phyloP scores from a whole-genome alignment of 2,797 vertebrate genomes.

The Anabacerthia variegaticeps region DNA sequence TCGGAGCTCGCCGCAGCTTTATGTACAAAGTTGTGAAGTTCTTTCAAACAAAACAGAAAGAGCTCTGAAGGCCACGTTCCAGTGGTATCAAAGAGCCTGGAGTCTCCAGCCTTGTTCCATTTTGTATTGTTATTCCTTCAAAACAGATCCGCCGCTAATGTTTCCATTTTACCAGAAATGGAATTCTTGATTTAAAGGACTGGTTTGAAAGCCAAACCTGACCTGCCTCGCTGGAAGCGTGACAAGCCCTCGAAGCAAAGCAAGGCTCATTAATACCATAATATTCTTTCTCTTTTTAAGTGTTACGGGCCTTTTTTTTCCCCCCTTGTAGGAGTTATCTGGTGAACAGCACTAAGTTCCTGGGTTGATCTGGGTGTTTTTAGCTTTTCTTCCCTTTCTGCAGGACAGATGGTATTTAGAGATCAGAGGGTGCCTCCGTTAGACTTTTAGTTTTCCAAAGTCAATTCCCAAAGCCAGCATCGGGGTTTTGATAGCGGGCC shows the following conservation, averaged over 20 bases:
- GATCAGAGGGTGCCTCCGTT: neutral
- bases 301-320: neutral
- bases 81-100: neutral
- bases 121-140: slow-evolving; percentile 13
- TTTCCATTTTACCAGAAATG: neutral
- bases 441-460: neutral
- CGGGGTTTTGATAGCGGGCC: neutral
- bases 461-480: neutral
- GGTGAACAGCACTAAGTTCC: neutral
- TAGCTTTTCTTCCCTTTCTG: neutral
- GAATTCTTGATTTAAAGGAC: slow-evolving; percentile 13
- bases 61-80: neutral
- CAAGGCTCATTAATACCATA: neutral
- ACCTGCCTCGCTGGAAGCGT: neutral
- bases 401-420: slow-evolving; percentile 38
- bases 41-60: neutral
- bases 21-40: neutral
- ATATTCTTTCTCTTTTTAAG: neutral
- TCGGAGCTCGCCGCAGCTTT: neutral
- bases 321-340: neutral
- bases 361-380: neutral
- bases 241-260: neutral
- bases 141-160: slow-evolving; percentile 13
- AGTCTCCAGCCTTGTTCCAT: slow-evolving; percentile 13
- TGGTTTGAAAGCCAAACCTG: slow-evolving; percentile 9